Evolutionary conservation across 2,888 invertebrate species (phyloP).

Genomic region (Achlya flavicornis): DNA sequence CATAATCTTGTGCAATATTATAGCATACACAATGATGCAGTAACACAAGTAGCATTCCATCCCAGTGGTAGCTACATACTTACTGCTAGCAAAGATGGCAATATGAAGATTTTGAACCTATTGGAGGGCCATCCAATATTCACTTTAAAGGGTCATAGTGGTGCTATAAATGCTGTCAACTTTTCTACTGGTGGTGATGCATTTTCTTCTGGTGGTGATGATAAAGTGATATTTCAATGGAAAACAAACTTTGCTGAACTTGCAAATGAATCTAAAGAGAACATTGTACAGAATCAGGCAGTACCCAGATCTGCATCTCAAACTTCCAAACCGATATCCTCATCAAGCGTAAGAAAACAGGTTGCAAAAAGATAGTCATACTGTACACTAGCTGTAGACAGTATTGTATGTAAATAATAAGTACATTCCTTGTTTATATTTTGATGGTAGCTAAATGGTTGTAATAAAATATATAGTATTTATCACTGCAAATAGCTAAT

Average conservation of each 20-base stretch:
- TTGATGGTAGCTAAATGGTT: slow-evolving; percentile 21
- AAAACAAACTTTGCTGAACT: slow-evolving; percentile 79
- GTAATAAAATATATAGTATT: slow-evolving; percentile 22
- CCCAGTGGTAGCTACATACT: slow-evolving; percentile 93
- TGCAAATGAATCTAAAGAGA: slow-evolving; percentile 63
- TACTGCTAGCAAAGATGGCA: slow-evolving; percentile 92
- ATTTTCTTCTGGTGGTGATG: slow-evolving; percentile 94
- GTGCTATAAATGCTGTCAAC: slow-evolving; percentile 88
- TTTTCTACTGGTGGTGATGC: slow-evolving; percentile 90
- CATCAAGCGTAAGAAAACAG: slow-evolving; percentile 56
- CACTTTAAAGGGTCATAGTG: slow-evolving; percentile 92
- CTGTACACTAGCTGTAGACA: slow-evolving; percentile 23
- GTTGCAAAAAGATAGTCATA: slow-evolving; percentile 60
- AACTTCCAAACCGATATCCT: slow-evolving; percentile 46
- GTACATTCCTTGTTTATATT: slow-evolving; percentile 15
- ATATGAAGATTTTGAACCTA: slow-evolving; percentile 93
- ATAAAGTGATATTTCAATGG: slow-evolving; percentile 87
- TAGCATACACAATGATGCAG: slow-evolving; percentile 86
- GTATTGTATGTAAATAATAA: slow-evolving; percentile 26
- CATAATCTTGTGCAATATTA: slow-evolving; percentile 93
- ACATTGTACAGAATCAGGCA: slow-evolving; percentile 51
- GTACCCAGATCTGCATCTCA: slow-evolving; percentile 47
- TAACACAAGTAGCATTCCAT: slow-evolving; percentile 92
- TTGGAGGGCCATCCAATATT: slow-evolving; percentile 95
- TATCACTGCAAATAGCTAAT: slow-evolving; percentile 27